A percentile compares a stretch with the other conserved stretches of the same genome.
Evolutionary conservation across 23 tunicate species (phyloP).

Genomic region (Ciona savignyi): DNA sequence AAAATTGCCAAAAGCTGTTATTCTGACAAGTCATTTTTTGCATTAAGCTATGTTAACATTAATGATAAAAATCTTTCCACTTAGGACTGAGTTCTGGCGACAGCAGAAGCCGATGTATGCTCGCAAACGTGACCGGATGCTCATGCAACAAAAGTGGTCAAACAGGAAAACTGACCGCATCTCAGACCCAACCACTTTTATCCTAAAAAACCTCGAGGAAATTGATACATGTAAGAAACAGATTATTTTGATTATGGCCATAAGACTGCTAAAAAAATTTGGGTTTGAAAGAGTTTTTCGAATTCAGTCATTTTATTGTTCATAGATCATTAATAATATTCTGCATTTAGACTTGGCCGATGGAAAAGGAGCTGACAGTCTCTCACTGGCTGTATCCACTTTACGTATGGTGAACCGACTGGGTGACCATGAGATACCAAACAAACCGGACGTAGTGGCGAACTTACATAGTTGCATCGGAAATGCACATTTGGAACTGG

Average conservation of each 20-base stretch:
- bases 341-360: conserved; percentile 54
- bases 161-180: conserved; percentile 11
- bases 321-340: neutral
- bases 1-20: too few relatives aligned
- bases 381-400: conserved; percentile 56
- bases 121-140: conserved; percentile 61
- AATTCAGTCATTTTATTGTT: neutral
- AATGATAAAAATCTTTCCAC: neutral
- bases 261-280: neutral
- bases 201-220: conserved; percentile 75
- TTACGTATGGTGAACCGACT: conserved; percentile 52
- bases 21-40: too few relatives aligned
- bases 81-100: conserved; percentile 88
- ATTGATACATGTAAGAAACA: conserved; percentile 79
- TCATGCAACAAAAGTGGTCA: conserved; percentile 91
- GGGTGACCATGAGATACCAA: conserved; percentile 49
- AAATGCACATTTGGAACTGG: conserved; percentile 79
- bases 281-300: neutral
- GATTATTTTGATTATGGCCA: too few relatives aligned
- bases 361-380: conserved; percentile 60
- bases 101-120: conserved; percentile 99
- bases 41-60: too few relatives aligned
- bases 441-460: conserved; percentile 88
- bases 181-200: conserved; percentile 71
- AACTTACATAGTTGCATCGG: conserved; percentile 88